Evolutionary conservation across 2,888 invertebrate species (phyloP).

Genomic region (Salticus scenicus): DNA sequence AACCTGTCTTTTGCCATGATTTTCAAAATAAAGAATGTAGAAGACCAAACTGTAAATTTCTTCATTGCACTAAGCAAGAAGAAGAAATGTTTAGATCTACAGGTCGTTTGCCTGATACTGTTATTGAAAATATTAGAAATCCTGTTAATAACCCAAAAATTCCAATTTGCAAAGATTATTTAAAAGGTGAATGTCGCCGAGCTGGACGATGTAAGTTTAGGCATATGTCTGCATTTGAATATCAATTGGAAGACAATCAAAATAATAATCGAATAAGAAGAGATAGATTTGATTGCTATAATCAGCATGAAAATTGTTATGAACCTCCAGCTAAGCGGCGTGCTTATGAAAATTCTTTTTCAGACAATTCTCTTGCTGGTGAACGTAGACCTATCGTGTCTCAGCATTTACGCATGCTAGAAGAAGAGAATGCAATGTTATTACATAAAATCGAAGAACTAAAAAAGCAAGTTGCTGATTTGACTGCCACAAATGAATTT

Average conservation of each 20-base stretch:
- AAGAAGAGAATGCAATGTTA: constrained; percentile 83
- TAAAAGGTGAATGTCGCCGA: constrained; percentile 80
- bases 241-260: constrained; percentile 41
- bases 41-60: constrained; percentile 84
- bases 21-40: constrained; percentile 85
- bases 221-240: constrained; percentile 74
- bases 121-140: constrained; percentile 75
- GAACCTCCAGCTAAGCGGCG: constrained; percentile 72
- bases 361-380: constrained; percentile 25
- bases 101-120: constrained; percentile 83
- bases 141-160: constrained; percentile 68
- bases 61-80: constrained; percentile 85
- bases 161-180: constrained; percentile 81
- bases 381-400: constrained; percentile 49
- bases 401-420: constrained; percentile 73
- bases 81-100: constrained; percentile 83
- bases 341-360: constrained; percentile 48
- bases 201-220: constrained; percentile 78
- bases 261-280: constrained; percentile 36
- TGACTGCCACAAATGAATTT: constrained; percentile 87
- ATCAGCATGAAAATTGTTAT: constrained; percentile 60
- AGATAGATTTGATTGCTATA: constrained; percentile 60
- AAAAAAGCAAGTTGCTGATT: constrained; percentile 83
- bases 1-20: constrained; percentile 79
- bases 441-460: constrained; percentile 83